These are phyloP conservation scores for Gastrophysa polygoni DNA, from an alignment of 2,888 invertebrate species.

Conservation along the genomic window DNA sequence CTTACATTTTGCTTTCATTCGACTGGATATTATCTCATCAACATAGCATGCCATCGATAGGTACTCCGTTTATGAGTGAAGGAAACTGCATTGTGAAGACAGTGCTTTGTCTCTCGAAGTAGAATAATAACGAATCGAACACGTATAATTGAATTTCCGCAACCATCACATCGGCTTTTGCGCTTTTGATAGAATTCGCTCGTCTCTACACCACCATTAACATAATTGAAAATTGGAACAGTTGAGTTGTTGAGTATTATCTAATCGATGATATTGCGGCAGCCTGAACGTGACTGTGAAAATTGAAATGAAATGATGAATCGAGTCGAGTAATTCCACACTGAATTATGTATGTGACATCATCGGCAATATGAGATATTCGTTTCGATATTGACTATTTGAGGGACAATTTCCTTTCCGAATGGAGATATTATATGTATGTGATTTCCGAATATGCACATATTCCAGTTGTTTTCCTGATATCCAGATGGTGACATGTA, in stretches of 20 bases:
- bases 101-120: not conserved
- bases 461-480: too few species aligned
- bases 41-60: too few species aligned
- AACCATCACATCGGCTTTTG: not conserved
- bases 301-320: not conserved
- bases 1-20: too few species aligned
- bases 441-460: too few species aligned
- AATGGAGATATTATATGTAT: too few species aligned
- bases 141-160: not conserved
- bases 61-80: too few species aligned
- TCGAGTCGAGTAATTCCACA: not conserved
- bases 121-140: not conserved
- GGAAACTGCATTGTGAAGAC: not conserved
- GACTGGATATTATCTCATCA: too few species aligned
- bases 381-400: not conserved
- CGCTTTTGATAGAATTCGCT: not conserved
- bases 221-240: not conserved
- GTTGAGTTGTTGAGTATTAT: not conserved
- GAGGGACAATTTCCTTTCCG: too few species aligned
- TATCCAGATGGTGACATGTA: too few species aligned
- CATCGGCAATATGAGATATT: not conserved
- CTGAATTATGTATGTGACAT: not conserved
- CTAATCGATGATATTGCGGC: not conserved
- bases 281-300: not conserved
- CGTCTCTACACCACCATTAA: not conserved